Evolutionary conservation across 2,888 invertebrate genomes (phyloP), one percentile per base, ranked within the genome.

Genomic region (Andrena fulva): DNA sequence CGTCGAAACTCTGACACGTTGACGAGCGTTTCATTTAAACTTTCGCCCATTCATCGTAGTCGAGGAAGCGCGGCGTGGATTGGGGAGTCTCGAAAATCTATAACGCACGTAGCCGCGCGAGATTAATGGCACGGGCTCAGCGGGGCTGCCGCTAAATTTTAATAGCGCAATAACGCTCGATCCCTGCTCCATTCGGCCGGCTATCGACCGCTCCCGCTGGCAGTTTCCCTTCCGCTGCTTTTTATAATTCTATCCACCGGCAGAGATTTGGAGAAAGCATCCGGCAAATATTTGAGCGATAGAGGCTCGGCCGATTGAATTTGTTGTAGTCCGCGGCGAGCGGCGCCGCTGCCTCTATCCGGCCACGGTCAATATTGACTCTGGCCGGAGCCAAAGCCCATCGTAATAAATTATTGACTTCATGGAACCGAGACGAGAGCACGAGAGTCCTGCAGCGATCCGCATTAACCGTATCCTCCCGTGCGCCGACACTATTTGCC

Each of bases 311-410:
- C 35, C 80, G 80, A 87, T 87, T 72, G 80, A 89, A 87, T 90
- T 85, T 87, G 79, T 80, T 82, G 68, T 85, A 82, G 69, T 79
- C 67, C 73, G 71, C 59, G 74, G 27, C 31, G 72, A 75, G 78
- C 74, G 73, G 60, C 70, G 80, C 77, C 77, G 67, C 42, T 67
- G 60, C 67, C 71, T 72, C 64, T 77, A 77, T 76, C 62, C 75
- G 29, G 27, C 80, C 63, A 71, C 75, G 86, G 86, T 89, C 88
- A 88, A 89, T 89, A 88, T 89, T 88, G 87, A 87, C 88, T 84
- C 77, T 59, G 81, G 80, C 81, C 73, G 78, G 81, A 74, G 83
- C 81, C 83, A 73, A 77, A 85, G 83, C 86, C 85, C 85, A 83
- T 85, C 77, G 79, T 86, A 85, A 87, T 87, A 86, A 87, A 87